phyloP scores from a whole-genome alignment of 2,113 vertebrate species.

The Myrmecophaga tridactyla region DNA sequence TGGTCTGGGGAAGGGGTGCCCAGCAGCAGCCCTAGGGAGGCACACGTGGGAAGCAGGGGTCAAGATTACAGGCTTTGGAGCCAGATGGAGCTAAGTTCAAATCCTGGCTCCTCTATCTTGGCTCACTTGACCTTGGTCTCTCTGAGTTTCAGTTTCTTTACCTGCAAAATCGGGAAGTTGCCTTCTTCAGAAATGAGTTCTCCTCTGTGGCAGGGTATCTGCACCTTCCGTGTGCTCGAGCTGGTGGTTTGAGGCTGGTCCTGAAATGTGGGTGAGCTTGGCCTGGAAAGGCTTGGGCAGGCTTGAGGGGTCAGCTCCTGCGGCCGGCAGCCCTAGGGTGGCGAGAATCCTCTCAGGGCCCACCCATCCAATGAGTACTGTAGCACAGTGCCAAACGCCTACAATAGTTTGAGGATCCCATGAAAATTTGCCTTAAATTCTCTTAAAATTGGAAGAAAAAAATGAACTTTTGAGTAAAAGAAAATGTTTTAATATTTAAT shows the following conservation, averaged over 20 bases:
- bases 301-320: neutral
- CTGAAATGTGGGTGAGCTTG: neutral
- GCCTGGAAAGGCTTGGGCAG: neutral
- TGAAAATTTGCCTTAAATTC: conserved; percentile 7
- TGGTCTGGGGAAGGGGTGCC: neutral
- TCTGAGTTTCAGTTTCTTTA: neutral
- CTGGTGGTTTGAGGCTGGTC: neutral
- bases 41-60: neutral
- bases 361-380: neutral
- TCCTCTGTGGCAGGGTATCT: neutral
- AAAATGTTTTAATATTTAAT: neutral
- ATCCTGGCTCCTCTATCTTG: neutral
- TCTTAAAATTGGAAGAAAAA: conserved; percentile 17
- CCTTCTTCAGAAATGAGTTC: neutral
- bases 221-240: neutral
- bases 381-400: neutral
- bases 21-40: neutral
- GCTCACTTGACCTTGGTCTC: neutral
- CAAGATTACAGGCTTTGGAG: neutral
- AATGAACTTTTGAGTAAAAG: neutral
- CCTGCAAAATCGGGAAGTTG: neutral
- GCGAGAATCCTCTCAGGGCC: neutral
- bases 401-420: neutral
- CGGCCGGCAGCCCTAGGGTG: neutral
- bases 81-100: neutral